phyloP scores from a whole-genome alignment of 2,797 vertebrate genomes.

The Holocentrus rufus region DNA sequence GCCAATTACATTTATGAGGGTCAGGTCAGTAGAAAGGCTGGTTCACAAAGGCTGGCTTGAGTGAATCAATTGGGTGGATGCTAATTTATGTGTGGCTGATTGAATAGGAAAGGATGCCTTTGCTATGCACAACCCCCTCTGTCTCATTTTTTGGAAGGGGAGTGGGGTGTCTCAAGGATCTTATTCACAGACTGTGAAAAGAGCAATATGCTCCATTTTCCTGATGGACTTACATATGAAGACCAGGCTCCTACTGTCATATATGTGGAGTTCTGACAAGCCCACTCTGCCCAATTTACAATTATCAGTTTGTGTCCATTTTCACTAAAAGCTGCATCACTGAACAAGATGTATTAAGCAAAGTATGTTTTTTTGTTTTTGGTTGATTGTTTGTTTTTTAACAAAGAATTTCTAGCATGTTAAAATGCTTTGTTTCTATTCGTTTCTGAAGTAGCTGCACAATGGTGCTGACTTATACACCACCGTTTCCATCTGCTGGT shows the following conservation, averaged over 20 bases:
- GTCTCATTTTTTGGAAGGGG: conserved; percentile 9
- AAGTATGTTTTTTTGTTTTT: too few species aligned
- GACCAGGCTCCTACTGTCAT: not conserved
- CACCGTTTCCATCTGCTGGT: conserved; percentile 56
- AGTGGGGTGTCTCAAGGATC: conserved; percentile 2
- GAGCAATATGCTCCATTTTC: conserved; percentile 29
- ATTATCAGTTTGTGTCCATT: not conserved
- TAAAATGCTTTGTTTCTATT: not conserved
- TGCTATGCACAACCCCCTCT: conserved; percentile 32
- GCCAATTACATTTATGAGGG: conserved; percentile 68
- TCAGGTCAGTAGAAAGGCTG: conserved; percentile 57
- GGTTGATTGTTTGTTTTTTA: too few species aligned
- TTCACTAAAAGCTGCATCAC: too few species aligned
- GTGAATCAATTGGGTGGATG: conserved; percentile 59
- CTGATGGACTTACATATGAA: not conserved
- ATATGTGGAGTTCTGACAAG: not conserved
- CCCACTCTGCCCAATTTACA: not conserved
- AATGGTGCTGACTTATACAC: not conserved
- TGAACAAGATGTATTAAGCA: too few species aligned
- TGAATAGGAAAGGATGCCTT: conserved; percentile 51
- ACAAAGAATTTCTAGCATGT: too few species aligned
- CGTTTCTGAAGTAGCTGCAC: not conserved
- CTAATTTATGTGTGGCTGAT: conserved; percentile 71
- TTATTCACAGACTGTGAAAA: conserved; percentile 5
- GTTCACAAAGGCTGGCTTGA: conserved; percentile 60